These are phyloP conservation scores for Drosophila sucinea DNA, from an alignment of 1,140 invertebrate genomes.

Conservation along the genomic window DNA sequence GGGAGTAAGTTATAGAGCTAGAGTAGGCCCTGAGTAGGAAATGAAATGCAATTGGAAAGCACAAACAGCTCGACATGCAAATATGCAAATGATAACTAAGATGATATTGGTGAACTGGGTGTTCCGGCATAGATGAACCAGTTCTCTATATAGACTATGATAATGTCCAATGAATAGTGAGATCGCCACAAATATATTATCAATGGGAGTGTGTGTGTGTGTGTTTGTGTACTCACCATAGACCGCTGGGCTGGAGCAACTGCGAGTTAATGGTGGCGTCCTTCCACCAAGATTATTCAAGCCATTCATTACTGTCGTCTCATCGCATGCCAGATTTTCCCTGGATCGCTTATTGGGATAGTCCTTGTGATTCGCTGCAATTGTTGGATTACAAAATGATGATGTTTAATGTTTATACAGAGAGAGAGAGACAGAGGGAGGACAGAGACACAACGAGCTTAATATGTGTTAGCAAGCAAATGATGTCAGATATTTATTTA, in stretches of 20 bases:
- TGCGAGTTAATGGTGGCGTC: constrained; percentile 75
- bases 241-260: constrained; percentile 83
- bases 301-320: constrained; percentile 83
- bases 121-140: constrained; percentile 32
- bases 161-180: not conserved
- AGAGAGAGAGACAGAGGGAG: constrained; percentile 6
- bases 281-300: constrained; percentile 74
- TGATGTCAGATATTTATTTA: constrained; percentile 57
- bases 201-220: not conserved
- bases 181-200: not conserved
- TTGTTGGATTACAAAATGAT: constrained; percentile 43
- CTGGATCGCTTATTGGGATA: constrained; percentile 86
- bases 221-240: constrained; percentile 68
- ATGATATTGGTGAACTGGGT: constrained; percentile 14
- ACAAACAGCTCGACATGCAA: constrained; percentile 67
- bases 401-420: constrained; percentile 26
- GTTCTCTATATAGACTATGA: not conserved
- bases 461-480: constrained; percentile 37
- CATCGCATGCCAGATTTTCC: constrained; percentile 84
- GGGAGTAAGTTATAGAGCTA: constrained; percentile 6
- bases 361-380: constrained; percentile 89
- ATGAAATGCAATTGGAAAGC: constrained; percentile 73
- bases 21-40: constrained; percentile 52
- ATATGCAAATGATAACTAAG: constrained; percentile 46
- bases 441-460: not conserved